These are phyloP conservation scores for Phenganax subtilis DNA, from an alignment of 92 coral and sea anemone genomes.

Conservation along the genomic window DNA sequence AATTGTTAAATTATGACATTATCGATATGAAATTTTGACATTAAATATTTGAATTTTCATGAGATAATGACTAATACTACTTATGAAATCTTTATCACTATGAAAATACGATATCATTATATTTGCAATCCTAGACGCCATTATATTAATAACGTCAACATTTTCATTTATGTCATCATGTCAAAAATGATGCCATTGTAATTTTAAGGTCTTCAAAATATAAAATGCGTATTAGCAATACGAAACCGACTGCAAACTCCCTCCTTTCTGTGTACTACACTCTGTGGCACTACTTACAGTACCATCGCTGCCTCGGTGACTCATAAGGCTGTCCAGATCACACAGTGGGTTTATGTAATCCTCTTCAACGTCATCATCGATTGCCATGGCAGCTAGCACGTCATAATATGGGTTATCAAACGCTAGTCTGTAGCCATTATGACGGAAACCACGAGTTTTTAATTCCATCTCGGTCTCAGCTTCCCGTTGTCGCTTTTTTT, in stretches of 20 bases:
- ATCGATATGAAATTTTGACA: too few relatives aligned
- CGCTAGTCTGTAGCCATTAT: conserved; percentile 78
- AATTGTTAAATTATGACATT: too few relatives aligned
- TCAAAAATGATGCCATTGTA: not conserved
- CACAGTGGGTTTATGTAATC: conserved; percentile 84
- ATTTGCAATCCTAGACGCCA: too few relatives aligned
- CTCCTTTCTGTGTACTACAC: conserved; percentile 31
- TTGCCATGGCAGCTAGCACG: conserved; percentile 94
- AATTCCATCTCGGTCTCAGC: conserved; percentile 80
- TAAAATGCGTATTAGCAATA: conserved; percentile 20
- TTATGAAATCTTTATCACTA: too few relatives aligned
- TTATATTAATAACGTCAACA: not conserved
- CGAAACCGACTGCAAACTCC: conserved; percentile 36
- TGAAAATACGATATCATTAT: too few relatives aligned
- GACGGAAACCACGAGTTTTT: conserved; percentile 73
- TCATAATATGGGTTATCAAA: conserved; percentile 98
- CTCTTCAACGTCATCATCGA: conserved; percentile 91
- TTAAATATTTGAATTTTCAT: too few relatives aligned
- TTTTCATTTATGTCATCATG: not conserved
- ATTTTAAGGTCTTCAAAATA: not conserved
- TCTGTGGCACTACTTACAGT: conserved; percentile 39
- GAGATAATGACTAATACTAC: too few relatives aligned
- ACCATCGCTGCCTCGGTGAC: conserved; percentile 31
- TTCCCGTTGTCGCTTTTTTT: conserved; percentile 59
- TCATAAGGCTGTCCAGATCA: conserved; percentile 50